Evolutionary conservation across 2,113 vertebrate genomes (phyloP).

Genomic region (Dasypus novemcinctus): DNA sequence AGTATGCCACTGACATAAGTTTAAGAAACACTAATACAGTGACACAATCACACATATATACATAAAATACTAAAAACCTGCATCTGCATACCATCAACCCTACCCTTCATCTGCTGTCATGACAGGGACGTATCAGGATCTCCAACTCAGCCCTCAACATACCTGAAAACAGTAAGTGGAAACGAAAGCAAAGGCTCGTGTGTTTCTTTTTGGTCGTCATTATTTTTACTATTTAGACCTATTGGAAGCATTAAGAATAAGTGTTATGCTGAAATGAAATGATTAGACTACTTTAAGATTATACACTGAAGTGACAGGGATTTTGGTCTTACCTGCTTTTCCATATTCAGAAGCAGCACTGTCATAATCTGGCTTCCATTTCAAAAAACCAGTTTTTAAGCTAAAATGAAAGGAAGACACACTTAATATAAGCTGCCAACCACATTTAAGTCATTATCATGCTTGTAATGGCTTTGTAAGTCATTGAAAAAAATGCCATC

Average conservation of each 20-base stretch:
- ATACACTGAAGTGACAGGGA: not conserved
- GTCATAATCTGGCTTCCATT: constrained; percentile 99
- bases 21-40: not conserved
- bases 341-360: constrained; percentile 97
- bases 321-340: constrained; percentile 92
- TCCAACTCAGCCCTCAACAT: not conserved
- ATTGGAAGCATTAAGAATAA: not conserved
- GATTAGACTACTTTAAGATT: not conserved
- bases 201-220: not conserved
- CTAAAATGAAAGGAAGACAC: constrained; percentile 84
- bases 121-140: not conserved
- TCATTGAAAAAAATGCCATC: not conserved
- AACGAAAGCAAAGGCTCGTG: not conserved
- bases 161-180: not conserved
- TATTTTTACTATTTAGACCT: not conserved
- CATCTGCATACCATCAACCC: not conserved
- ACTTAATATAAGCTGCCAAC: constrained; percentile 36
- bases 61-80: not conserved
- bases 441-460: not conserved
- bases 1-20: not conserved
- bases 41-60: too few relatives aligned
- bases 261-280: not conserved
- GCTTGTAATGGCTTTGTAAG: not conserved
- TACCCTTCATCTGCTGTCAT: not conserved
- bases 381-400: constrained; percentile 96